Evolutionary conservation across 1,140 invertebrate genomes (phyloP).

Genomic region (Hyposmocoma kahamanoa): DNA sequence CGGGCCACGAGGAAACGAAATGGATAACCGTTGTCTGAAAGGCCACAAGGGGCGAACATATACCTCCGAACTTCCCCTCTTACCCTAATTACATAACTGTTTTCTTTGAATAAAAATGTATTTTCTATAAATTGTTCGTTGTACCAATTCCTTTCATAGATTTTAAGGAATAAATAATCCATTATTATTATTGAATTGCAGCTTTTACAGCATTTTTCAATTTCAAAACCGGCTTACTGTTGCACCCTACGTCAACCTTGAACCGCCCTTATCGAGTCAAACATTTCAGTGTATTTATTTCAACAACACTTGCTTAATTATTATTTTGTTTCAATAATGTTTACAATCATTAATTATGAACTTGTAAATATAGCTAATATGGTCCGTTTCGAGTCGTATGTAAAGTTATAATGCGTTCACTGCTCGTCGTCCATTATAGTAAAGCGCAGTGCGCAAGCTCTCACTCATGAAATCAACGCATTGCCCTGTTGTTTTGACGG

Average conservation of each 20-base stretch:
- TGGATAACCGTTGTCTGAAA: constrained; percentile 55
- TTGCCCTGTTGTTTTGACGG: too few species aligned
- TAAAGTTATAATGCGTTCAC: constrained; percentile 28
- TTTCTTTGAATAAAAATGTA: constrained; percentile 18
- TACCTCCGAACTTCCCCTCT: constrained; percentile 19
- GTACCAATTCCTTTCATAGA: too few species aligned
- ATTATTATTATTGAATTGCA: too few species aligned
- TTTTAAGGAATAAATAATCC: too few species aligned
- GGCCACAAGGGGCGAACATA: constrained; percentile 33
- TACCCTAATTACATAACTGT: constrained; percentile 39
- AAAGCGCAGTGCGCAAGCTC: constrained; percentile 8
- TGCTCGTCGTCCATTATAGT: constrained; percentile 22
- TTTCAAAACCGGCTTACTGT: too few species aligned
- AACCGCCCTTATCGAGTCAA: too few species aligned
- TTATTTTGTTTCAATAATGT: background rate
- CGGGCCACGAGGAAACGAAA: constrained; percentile 50
- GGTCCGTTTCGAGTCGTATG: constrained; percentile 14
- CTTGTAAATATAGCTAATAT: constrained; percentile 10
- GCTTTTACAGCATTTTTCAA: too few species aligned
- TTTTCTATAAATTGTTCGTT: background rate
- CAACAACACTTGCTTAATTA: too few species aligned
- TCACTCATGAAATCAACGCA: constrained; percentile 27
- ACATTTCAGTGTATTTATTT: too few species aligned
- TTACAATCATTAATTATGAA: background rate
- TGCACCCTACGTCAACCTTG: too few species aligned